Evolutionary conservation across 2,113 vertebrate genomes (phyloP).

Genomic region (Pterocles gutturalis): DNA sequence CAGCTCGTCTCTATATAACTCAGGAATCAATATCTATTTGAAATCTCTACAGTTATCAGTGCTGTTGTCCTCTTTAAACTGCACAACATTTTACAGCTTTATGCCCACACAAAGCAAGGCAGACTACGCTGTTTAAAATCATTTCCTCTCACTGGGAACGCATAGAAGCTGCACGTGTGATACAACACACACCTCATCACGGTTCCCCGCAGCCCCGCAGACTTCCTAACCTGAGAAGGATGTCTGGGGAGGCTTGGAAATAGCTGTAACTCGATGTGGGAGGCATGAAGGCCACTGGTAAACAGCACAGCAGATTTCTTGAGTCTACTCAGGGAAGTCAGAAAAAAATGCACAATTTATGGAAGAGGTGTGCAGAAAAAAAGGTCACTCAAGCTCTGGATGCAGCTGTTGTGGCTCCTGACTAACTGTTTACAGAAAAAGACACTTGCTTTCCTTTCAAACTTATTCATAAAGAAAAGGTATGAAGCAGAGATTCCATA

Average conservation of each 20-base stretch:
- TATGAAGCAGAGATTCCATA: conserved; percentile 12
- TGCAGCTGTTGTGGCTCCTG: not conserved
- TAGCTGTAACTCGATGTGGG: not conserved
- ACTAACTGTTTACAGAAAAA: not conserved
- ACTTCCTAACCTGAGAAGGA: not conserved
- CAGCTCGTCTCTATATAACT: not conserved
- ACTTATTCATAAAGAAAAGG: conserved; percentile 28
- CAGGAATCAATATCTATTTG: not conserved
- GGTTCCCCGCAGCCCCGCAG: fast-evolving
- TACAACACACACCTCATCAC: not conserved
- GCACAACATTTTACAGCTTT: conserved; percentile 10
- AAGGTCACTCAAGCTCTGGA: not conserved
- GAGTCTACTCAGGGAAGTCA: not conserved
- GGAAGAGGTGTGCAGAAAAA: not conserved
- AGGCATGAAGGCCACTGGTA: not conserved
- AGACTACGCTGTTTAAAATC: not conserved
- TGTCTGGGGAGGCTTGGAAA: not conserved
- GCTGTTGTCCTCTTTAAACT: not conserved
- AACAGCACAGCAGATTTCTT: not conserved
- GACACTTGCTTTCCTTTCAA: conserved; percentile 3
- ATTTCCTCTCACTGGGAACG: not conserved
- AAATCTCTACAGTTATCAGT: not conserved
- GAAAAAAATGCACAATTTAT: conserved; percentile 32
- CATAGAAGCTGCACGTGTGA: not conserved
- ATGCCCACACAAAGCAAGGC: not conserved